Evolutionary conservation across 2,797 vertebrate species (phyloP).

Genomic region (Semaprochilodus insignis): DNA sequence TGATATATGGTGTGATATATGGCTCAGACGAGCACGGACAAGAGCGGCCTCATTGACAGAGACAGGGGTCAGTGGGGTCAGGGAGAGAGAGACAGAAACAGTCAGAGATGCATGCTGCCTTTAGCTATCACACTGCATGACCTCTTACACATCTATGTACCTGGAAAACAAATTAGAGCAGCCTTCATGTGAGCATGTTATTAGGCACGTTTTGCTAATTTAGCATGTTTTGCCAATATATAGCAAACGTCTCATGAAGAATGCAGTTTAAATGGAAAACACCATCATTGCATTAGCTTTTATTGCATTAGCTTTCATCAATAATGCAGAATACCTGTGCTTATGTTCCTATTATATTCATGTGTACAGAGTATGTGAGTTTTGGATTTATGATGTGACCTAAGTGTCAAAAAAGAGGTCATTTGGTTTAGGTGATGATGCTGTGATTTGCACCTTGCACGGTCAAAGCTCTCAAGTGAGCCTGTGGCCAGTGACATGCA

Average conservation of each 20-base stretch:
- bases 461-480: constrained; percentile 61
- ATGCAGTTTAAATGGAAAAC: no score
- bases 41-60: constrained; percentile 17
- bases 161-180: not conserved
- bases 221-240: not conserved
- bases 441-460: constrained; percentile 66
- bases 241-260: not conserved
- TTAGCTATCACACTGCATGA: constrained; percentile 10
- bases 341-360: constrained; percentile 2
- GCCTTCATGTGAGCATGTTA: no score
- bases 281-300: not conserved
- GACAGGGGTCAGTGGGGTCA: constrained; percentile 43
- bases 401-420: constrained; percentile 53
- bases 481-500: constrained; percentile 46
- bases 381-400: constrained; percentile 55
- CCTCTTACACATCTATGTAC: not conserved
- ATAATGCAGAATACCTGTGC: constrained; percentile 5
- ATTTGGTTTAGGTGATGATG: constrained; percentile 59
- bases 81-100: not conserved
- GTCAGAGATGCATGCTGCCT: constrained; percentile 23
- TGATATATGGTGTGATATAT: constrained; percentile 67
- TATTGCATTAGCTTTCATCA: not conserved
- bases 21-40: constrained; percentile 19
- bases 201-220: not conserved
- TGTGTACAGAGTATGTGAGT: not conserved